phyloP scores from a whole-genome alignment of 2,113 vertebrate species.

The Numenius arquata region DNA sequence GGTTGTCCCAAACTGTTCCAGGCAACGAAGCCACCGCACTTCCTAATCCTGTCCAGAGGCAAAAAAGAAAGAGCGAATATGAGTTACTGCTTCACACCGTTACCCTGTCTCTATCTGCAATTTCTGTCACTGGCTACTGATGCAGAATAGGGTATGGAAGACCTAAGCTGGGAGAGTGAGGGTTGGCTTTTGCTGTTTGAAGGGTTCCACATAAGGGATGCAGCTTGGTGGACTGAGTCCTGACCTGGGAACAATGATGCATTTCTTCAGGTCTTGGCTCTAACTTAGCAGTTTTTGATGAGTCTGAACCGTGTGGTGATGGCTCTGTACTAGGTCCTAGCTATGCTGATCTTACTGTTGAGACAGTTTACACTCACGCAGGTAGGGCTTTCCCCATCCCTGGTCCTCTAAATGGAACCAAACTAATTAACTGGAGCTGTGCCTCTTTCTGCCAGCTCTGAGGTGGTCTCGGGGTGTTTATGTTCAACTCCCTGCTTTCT shows the following conservation, averaged over 20 bases:
- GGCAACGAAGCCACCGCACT: constrained; percentile 89
- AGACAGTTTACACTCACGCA: background rate
- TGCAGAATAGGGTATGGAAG: rapidly evolving
- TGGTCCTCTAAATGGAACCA: rapidly evolving
- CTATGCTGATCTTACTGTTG: background rate
- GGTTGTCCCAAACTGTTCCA: constrained; percentile 98
- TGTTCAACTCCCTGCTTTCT: background rate
- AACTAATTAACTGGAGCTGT: background rate
- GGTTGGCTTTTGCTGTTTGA: background rate
- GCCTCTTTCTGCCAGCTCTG: background rate
- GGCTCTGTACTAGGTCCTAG: background rate
- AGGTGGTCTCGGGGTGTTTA: background rate
- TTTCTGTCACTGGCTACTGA: background rate
- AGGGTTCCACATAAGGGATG: background rate
- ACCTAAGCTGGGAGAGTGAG: background rate
- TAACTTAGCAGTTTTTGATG: background rate
- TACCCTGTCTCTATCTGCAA: background rate
- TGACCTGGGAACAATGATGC: background rate
- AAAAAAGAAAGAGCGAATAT: background rate
- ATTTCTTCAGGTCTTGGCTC: background rate
- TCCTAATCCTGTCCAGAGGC: constrained; percentile 82
- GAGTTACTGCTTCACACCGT: background rate
- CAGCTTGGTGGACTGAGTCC: background rate
- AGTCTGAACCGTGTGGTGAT: background rate
- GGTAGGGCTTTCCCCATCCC: background rate